Conservation (phyloP, 1,140 invertebrate genomes). For the Dreissena rostriformis region DNA sequence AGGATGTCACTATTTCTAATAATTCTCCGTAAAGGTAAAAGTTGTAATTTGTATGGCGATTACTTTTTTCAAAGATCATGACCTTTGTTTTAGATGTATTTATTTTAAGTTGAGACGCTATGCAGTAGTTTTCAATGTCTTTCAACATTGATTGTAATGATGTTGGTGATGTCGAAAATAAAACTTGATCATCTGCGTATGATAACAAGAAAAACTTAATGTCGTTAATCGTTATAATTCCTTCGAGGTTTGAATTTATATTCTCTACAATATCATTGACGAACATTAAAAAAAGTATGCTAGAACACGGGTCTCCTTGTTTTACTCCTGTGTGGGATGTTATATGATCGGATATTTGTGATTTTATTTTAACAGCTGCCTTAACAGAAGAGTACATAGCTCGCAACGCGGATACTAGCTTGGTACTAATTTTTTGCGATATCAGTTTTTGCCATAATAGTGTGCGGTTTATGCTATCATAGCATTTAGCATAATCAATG, state of each 20-base stretch:
- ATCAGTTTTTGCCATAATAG: not conserved
- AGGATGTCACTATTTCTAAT: no score
- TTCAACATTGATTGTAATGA: no score
- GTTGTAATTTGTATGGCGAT: no score
- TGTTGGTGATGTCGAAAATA: no score
- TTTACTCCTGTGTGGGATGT: not conserved
- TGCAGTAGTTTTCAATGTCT: no score
- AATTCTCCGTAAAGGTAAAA: no score
- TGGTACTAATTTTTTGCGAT: not conserved
- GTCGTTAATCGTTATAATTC: not conserved
- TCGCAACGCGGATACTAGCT: not conserved
- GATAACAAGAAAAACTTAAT: no score
- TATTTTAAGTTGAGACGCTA: no score
- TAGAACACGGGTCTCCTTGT: slow-evolving; percentile 8
- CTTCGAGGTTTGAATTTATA: slow-evolving; percentile 9
- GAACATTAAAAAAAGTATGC: slow-evolving; percentile 3
- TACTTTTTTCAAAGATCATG: no score
- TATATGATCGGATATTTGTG: not conserved
- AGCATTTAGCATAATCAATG: not conserved
- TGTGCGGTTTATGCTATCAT: not conserved
- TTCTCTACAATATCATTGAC: not conserved
- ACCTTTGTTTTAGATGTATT: no score
- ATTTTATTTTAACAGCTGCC: slow-evolving; percentile 17
- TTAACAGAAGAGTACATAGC: slow-evolving; percentile 10
- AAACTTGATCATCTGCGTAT: no score